Percentiles rank a stretch among this genome's conserved stretches.
Evolutionary conservation across 1,140 invertebrate species (phyloP).

Genomic region (Nilaparvata lugens): DNA sequence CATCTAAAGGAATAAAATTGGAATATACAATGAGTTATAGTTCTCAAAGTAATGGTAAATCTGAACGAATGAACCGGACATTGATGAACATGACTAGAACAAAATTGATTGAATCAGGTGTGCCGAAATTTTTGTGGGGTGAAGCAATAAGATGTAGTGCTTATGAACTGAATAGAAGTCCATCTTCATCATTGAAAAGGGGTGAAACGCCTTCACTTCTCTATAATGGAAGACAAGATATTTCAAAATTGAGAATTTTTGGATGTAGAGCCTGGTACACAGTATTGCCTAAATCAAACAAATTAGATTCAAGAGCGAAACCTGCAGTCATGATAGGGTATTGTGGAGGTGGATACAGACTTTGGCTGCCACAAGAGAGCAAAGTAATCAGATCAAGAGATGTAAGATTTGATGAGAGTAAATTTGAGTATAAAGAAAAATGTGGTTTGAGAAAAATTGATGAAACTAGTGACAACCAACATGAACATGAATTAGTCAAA

Average conservation of each 20-base stretch:
- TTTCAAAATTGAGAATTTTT: slow-evolving; percentile 13
- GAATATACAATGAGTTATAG: slow-evolving; percentile 28
- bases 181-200: background rate
- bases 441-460: background rate
- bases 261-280: slow-evolving; percentile 11
- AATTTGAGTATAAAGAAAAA: background rate
- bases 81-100: slow-evolving; percentile 28
- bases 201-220: slow-evolving; percentile 1
- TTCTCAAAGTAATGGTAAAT: slow-evolving; percentile 32
- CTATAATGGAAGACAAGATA: slow-evolving; percentile 10
- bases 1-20: slow-evolving; percentile 27
- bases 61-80: slow-evolving; percentile 33
- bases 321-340: slow-evolving; percentile 10
- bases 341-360: slow-evolving; percentile 1
- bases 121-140: slow-evolving; percentile 29
- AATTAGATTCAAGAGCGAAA: slow-evolving; percentile 8
- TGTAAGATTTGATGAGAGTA: slow-evolving; percentile 12
- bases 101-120: slow-evolving; percentile 26
- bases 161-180: slow-evolving; percentile 16
- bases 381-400: slow-evolving; percentile 8
- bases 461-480: background rate
- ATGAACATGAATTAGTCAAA: slow-evolving; percentile 4
- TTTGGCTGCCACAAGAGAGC: slow-evolving; percentile 2
- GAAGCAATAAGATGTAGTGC: slow-evolving; percentile 26
- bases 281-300: slow-evolving; percentile 6